phyloP scores from a whole-genome alignment of 1,140 invertebrate species.

The Cyphomyrmex costatus region DNA sequence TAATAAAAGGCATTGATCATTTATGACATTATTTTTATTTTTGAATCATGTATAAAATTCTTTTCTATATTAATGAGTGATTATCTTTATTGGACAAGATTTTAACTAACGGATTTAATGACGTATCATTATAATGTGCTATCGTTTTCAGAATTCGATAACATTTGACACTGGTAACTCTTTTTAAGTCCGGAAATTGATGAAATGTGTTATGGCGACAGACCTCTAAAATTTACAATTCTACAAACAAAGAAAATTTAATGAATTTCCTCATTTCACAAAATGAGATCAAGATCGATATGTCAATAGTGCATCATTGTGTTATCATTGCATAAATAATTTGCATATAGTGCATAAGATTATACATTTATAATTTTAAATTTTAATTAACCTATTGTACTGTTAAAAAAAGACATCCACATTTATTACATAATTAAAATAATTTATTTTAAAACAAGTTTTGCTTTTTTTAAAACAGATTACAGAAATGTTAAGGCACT shows the following conservation, averaged over 20 bases:
- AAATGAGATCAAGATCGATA: slow-evolving; percentile 7
- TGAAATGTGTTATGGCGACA: slow-evolving; percentile 20
- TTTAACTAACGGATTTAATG: slow-evolving; percentile 36
- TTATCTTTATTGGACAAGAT: slow-evolving; percentile 1
- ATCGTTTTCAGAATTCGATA: slow-evolving; percentile 71
- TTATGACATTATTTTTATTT: slow-evolving; percentile 21
- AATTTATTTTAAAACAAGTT: slow-evolving; percentile 67
- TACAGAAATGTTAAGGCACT: slow-evolving; percentile 53
- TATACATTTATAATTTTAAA: not conserved
- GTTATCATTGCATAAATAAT: not conserved
- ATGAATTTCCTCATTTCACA: not conserved
- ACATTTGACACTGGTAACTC: slow-evolving; percentile 70
- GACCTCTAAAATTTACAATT: slow-evolving; percentile 13
- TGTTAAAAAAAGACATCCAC: not conserved
- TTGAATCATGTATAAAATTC: not conserved
- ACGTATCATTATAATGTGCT: slow-evolving; percentile 36
- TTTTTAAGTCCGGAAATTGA: slow-evolving; percentile 66
- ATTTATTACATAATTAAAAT: slow-evolving; percentile 66
- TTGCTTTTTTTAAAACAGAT: slow-evolving; percentile 63
- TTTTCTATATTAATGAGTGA: not conserved
- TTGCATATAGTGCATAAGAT: not conserved
- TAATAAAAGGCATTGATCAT: not conserved
- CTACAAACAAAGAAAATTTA: slow-evolving; percentile 1
- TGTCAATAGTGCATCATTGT: slow-evolving; percentile 21
- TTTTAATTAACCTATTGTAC: slow-evolving; percentile 36